These are phyloP conservation scores for Linepithema humile DNA, from an alignment of 1,140 invertebrate genomes.

Conservation along the genomic window DNA sequence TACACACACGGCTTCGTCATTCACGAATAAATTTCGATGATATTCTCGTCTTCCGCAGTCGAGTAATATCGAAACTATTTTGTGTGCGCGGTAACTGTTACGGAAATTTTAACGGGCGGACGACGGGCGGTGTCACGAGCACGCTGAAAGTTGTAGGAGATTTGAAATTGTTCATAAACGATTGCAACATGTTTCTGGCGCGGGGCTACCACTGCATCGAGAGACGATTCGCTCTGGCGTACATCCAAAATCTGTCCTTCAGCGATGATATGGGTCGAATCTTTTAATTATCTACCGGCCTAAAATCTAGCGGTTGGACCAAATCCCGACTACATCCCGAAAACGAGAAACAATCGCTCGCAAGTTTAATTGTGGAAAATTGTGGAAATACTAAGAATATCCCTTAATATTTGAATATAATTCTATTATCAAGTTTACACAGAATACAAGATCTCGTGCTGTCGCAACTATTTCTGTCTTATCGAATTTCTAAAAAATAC, in stretches of 20 bases:
- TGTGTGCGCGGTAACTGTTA: slow-evolving; percentile 36
- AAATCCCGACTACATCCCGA: not conserved
- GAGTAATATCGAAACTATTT: slow-evolving; percentile 48
- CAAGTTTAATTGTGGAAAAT: not conserved
- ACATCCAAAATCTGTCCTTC: slow-evolving; percentile 22
- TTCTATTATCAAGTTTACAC: not conserved
- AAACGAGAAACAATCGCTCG: not conserved
- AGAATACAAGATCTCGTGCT: not conserved
- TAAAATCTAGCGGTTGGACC: not conserved
- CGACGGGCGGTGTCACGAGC: slow-evolving; percentile 42
- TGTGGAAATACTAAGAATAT: not conserved
- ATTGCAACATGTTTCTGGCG: slow-evolving; percentile 48
- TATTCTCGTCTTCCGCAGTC: slow-evolving; percentile 41
- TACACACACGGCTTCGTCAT: not conserved
- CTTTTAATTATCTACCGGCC: slow-evolving; percentile 32
- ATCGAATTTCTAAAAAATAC: not conserved
- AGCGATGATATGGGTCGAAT: not conserved
- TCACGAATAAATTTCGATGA: slow-evolving; percentile 38
- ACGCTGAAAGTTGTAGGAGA: slow-evolving; percentile 51
- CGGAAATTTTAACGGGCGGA: slow-evolving; percentile 49
- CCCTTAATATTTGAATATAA: too few species aligned
- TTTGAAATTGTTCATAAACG: slow-evolving; percentile 55
- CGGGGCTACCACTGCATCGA: slow-evolving; percentile 7
- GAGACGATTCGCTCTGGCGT: slow-evolving; percentile 11
- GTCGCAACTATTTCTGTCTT: not conserved